phyloP scores from a whole-genome alignment of 2,113 vertebrate genomes.

The Dipodomys spectabilis region DNA sequence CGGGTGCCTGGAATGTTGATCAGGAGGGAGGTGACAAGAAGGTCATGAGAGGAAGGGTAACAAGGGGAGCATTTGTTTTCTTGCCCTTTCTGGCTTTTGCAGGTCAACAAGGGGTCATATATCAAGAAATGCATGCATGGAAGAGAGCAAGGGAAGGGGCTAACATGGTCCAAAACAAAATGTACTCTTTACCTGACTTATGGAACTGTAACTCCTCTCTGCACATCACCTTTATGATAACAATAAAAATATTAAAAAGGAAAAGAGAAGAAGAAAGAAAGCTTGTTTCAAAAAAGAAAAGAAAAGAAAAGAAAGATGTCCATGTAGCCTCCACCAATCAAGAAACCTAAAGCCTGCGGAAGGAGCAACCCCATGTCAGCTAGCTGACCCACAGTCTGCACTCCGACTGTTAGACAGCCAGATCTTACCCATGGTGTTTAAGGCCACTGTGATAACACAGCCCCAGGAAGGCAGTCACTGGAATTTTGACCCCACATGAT shows the following conservation, averaged over 20 bases:
- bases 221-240: too few species aligned
- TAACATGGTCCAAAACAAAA: not conserved
- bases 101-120: not conserved
- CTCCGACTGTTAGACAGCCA: not conserved
- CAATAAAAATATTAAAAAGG: too few species aligned
- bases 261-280: too few species aligned
- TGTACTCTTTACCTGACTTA: too few species aligned
- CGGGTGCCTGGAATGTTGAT: not conserved
- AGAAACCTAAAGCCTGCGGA: not conserved
- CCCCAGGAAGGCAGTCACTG: not conserved
- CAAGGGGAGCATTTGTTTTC: not conserved
- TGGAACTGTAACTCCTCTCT: too few species aligned
- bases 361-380: not conserved
- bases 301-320: too few species aligned
- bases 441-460: not conserved
- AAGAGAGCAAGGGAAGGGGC: not conserved
- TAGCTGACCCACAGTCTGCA: not conserved
- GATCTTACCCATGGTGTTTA: not conserved
- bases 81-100: not conserved
- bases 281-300: too few species aligned
- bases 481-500: not conserved
- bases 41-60: conserved; percentile 17
- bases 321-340: not conserved
- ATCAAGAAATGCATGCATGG: not conserved
- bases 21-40: not conserved